Base-by-base conservation (phyloP, 1,140 invertebrate species). In the Diabrotica virgifera region DNA sequence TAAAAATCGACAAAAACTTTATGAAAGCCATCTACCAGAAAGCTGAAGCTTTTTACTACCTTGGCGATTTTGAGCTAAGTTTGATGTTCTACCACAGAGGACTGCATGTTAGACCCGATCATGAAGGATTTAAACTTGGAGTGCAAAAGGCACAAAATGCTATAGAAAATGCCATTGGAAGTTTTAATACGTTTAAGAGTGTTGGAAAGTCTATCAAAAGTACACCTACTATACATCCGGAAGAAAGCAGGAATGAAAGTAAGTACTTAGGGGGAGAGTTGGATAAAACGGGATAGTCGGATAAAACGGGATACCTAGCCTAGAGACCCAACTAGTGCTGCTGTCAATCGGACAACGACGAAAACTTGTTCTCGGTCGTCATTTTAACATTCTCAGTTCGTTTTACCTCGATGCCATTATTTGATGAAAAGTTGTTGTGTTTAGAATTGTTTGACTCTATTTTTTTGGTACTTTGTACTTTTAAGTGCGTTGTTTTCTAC, bases 91-190 rank as follows among this genome's bases (percentile, higher is more conserved):
- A 92, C 76, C 93, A 97, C 76, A 84, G 93, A 58, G 95, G 94
- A 0, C 82, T 94, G 64, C 87, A 89, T 12, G 85, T 93, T 5
- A 83, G 95, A 9, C 93, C 94, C 0, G 94, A 97, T 68, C 84
- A 94, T 53, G 89, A 89, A 64, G 88, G 89, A 24, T 97, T 97
- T 79, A 86, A 92, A 58, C 84, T 96, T 35, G 96, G 95, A 10
- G 90, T 97, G 0, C 93, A 96, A 74, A 97, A 97, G 78, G 92
- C 92, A 0, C 91, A 95, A 79, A 93, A 97, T 77, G 95, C 95
- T 5, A 97, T 98, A 67, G 89, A 94, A 79, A 96, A 95, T 75
- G 91, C 94, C 7, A 91, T 97, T 55, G 93, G 94, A 35, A 68
- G 62, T 9, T 50, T 65, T 52, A 35, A 51, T 24, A 10, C 36